A percentile compares a stretch with the other conserved stretches of the same genome.
Evolutionary conservation across 1,140 invertebrate genomes (phyloP).

Genomic region (Drosophila fuyamai): DNA sequence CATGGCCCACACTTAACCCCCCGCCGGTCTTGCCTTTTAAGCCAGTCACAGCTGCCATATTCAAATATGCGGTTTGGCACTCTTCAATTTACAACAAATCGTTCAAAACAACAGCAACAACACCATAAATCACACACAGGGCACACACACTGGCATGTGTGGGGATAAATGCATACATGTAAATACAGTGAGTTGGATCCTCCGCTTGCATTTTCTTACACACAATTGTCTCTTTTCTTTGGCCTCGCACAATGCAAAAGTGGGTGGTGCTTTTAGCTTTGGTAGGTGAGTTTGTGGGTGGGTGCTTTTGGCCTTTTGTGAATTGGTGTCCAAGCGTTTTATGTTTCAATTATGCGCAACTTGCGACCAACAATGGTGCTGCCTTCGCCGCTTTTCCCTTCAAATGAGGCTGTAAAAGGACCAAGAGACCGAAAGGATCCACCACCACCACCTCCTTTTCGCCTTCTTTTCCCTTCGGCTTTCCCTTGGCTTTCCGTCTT

Average conservation of each 20-base stretch:
- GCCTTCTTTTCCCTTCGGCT: neutral
- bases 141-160: neutral
- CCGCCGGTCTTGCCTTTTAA: conserved; percentile 4
- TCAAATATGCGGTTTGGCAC: conserved; percentile 80
- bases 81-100: conserved; percentile 82
- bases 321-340: conserved; percentile 83
- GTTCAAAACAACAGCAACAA: conserved; percentile 41
- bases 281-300: neutral
- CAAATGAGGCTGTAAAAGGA: conserved; percentile 75
- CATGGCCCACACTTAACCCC: neutral
- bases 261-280: conserved; percentile 1
- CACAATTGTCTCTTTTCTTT: conserved; percentile 81
- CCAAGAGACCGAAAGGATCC: conserved; percentile 41
- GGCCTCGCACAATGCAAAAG: conserved; percentile 67
- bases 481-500: conserved; percentile 10
- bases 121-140: conserved; percentile 64
- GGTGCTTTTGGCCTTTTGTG: conserved; percentile 69
- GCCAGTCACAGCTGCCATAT: conserved; percentile 58
- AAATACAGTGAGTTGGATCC: conserved; percentile 14
- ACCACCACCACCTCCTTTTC: neutral
- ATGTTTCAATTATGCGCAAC: conserved; percentile 83
- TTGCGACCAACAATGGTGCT: conserved; percentile 74
- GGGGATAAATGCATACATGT: neutral
- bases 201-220: conserved; percentile 78
- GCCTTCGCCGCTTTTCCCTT: conserved; percentile 22